Percentiles rank a stretch among this genome's conserved stretches.
These are phyloP conservation scores for Hyposoter didymator DNA, from an alignment of 2,888 invertebrate species.

Conservation along the genomic window DNA sequence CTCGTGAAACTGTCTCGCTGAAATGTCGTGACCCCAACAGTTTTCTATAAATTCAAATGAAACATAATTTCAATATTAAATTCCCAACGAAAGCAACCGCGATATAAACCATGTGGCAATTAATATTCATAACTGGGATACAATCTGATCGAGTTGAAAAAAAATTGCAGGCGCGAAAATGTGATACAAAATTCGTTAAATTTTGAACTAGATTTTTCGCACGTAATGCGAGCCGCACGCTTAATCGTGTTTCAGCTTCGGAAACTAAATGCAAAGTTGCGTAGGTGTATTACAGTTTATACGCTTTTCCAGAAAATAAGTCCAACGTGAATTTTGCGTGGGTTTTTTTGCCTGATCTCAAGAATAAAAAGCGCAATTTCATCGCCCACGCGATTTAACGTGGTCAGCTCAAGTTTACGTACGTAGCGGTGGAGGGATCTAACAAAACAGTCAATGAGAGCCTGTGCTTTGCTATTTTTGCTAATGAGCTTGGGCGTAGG, in stretches of 20 bases:
- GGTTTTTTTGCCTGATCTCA: neutral
- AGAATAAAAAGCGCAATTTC: neutral
- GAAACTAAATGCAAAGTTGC: neutral
- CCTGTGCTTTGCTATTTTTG: conserved; percentile 2
- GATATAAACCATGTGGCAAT: neutral
- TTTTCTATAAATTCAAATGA: neutral
- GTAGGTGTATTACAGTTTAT: conserved; percentile 8
- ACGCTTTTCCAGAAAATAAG: neutral
- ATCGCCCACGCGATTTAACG: conserved; percentile 35
- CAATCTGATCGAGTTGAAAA: neutral
- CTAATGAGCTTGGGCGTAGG: conserved; percentile 1
- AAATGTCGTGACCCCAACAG: neutral
- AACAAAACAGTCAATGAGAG: conserved; percentile 2
- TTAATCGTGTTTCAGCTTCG: neutral
- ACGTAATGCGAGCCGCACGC: neutral
- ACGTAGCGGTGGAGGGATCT: neutral
- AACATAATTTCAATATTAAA: neutral
- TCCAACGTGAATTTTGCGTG: conserved; percentile 1
- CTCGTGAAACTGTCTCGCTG: neutral
- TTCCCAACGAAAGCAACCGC: neutral
- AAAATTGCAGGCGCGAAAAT: neutral
- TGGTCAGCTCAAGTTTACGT: conserved; percentile 18
- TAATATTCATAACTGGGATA: neutral
- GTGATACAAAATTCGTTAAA: neutral
- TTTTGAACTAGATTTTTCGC: neutral